These are phyloP conservation scores for Peromyscus leucopus DNA, from an alignment of 2,113 vertebrate species.

Conservation along the genomic window DNA sequence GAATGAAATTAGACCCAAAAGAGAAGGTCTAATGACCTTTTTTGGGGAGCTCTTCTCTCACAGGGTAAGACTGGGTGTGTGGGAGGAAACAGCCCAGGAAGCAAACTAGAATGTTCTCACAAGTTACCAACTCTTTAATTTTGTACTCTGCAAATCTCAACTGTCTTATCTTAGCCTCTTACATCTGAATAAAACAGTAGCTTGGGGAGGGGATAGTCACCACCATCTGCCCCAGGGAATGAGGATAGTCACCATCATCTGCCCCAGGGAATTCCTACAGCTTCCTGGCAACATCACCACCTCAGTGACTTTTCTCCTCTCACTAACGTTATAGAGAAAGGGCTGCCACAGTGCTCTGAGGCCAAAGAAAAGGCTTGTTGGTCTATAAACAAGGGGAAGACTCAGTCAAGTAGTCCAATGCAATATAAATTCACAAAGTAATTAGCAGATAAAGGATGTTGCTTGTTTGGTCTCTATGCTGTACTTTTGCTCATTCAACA, in stretches of 20 bases:
- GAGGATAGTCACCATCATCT: not conserved
- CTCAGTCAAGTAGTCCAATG: not conserved
- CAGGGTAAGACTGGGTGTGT: not conserved
- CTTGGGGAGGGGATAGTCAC: too few species aligned
- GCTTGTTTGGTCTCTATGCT: not conserved
- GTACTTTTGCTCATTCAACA: not conserved
- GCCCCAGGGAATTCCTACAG: not conserved
- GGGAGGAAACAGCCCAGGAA: not conserved
- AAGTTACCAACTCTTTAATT: not conserved
- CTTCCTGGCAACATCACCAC: not conserved
- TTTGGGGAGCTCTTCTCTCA: not conserved
- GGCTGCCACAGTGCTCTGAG: not conserved
- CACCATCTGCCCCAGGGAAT: not conserved
- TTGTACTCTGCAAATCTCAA: not conserved
- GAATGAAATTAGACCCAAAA: not conserved
- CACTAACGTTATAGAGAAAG: not conserved
- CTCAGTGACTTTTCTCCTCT: not conserved
- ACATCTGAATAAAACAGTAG: not conserved
- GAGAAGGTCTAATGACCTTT: not conserved
- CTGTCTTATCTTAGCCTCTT: not conserved
- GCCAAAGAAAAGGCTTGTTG: not conserved
- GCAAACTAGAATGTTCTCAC: not conserved
- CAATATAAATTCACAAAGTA: constrained; percentile 19
- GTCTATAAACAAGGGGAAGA: not conserved
- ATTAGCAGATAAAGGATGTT: not conserved